phyloP scores from a whole-genome alignment of 1,140 invertebrate genomes.

The Chironomus striatipennis region DNA sequence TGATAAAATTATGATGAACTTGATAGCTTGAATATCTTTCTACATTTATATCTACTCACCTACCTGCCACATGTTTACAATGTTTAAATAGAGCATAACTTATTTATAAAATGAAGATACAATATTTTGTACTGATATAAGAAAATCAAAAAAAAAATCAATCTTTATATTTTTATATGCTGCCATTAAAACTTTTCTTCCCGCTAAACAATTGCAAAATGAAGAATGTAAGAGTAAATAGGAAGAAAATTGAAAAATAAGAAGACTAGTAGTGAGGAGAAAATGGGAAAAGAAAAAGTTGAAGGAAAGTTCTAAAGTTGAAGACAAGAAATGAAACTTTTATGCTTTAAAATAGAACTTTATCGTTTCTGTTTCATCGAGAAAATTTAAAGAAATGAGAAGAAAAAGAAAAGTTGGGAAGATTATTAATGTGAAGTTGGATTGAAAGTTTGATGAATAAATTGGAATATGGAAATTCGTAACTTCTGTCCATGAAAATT shows the following conservation, averaged over 20 bases:
- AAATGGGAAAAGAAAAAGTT: too few relatives aligned
- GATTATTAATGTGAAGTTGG: too few relatives aligned
- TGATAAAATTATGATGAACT: too few relatives aligned
- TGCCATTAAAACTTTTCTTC: background rate
- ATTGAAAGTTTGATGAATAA: too few relatives aligned
- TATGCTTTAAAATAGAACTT: background rate
- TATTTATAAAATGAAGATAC: background rate
- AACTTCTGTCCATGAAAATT: too few relatives aligned
- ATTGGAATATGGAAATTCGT: too few relatives aligned
- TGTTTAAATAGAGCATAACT: background rate
- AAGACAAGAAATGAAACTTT: background rate
- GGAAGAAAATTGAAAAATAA: too few relatives aligned
- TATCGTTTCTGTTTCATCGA: background rate
- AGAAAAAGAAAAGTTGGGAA: background rate
- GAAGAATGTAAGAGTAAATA: background rate
- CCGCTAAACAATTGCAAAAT: background rate
- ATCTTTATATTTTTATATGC: slow-evolving; percentile 9
- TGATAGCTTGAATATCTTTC: too few relatives aligned
- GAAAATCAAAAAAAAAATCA: background rate
- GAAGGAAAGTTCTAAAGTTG: too few relatives aligned
- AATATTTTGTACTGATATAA: background rate
- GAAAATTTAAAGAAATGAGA: background rate
- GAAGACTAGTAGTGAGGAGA: background rate
- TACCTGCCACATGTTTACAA: background rate
- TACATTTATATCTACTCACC: too few relatives aligned